Evolutionary conservation across 2,797 vertebrate species (phyloP).

Genomic region (Sardinella longiceps): DNA sequence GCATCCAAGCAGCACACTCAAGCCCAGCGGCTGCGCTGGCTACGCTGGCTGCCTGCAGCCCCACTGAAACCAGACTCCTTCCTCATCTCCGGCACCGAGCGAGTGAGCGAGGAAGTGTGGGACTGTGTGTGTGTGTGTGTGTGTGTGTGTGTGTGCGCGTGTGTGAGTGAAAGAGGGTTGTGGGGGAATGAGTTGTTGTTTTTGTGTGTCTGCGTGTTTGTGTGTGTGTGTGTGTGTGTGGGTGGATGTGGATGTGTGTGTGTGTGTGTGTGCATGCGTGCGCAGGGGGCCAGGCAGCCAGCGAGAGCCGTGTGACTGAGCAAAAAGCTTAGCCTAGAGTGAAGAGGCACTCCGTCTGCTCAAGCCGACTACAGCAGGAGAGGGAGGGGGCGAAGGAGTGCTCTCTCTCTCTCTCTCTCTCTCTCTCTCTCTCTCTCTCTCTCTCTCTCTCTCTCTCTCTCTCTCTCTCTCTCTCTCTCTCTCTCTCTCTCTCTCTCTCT

Average conservation of each 20-base stretch:
- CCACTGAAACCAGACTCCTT: slow-evolving; percentile 77
- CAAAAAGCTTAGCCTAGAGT: slow-evolving; percentile 55
- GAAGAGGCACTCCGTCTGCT: slow-evolving; percentile 59
- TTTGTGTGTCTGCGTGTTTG: slow-evolving; percentile 40
- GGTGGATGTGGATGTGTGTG: no score
- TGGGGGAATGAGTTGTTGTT: background rate
- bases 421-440: background rate
- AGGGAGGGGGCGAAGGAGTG: slow-evolving; percentile 47
- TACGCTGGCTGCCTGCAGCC: slow-evolving; percentile 63
- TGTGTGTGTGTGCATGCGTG: slow-evolving; percentile 5
- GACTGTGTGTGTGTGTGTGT: slow-evolving; percentile 44
- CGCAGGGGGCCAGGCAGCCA: slow-evolving; percentile 54
- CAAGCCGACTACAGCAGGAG: slow-evolving; percentile 42
- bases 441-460: background rate
- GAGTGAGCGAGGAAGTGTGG: slow-evolving; percentile 45
- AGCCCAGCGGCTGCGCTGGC: slow-evolving; percentile 62
- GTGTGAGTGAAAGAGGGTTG: slow-evolving; percentile 42
- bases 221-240: no score
- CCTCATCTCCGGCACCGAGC: slow-evolving; percentile 61
- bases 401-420: background rate
- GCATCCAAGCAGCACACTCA: slow-evolving; percentile 68
- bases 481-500: background rate
- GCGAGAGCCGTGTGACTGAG: slow-evolving; percentile 64
- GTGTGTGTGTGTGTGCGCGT: background rate
- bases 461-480: background rate